Evolutionary conservation across 2,888 invertebrate genomes (phyloP).

Genomic region (Sinelater perroti): DNA sequence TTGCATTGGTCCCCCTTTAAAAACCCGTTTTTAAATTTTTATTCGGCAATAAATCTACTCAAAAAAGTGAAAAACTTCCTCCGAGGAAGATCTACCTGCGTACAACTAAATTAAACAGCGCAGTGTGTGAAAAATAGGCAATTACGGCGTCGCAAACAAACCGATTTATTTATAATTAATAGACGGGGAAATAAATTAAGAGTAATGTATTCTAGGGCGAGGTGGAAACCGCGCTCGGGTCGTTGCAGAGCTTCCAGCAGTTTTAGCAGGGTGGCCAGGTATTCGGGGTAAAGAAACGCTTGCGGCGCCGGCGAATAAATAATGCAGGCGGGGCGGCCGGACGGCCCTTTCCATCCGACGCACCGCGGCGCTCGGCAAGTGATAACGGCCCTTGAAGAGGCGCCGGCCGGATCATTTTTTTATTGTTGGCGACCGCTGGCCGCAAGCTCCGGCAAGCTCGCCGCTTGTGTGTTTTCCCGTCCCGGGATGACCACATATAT

Average conservation of each 20-base stretch:
- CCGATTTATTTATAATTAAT: conserved; percentile 39
- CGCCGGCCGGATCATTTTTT: conserved; percentile 20
- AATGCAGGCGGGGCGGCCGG: conserved; percentile 4
- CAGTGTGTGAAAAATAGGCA: conserved; percentile 36
- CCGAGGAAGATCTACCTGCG: conserved; percentile 21
- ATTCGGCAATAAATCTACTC: too few species aligned
- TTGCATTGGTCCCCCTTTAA: too few species aligned
- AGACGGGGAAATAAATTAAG: conserved; percentile 38
- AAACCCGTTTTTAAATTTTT: too few species aligned
- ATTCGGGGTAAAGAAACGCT: conserved; percentile 15
- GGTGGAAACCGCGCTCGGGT: conserved; percentile 27
- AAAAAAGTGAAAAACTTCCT: too few species aligned
- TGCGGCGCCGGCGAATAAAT: conserved; percentile 1
- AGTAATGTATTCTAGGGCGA: conserved; percentile 37
- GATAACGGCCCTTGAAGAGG: too few species aligned
- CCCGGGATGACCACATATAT: conserved; percentile 49
- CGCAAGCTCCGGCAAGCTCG: conserved; percentile 36
- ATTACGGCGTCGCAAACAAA: conserved; percentile 38
- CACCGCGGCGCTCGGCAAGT: conserved; percentile 1
- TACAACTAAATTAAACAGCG: conserved; percentile 29
- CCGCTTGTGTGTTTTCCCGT: conserved; percentile 46
- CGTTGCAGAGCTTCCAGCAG: conserved; percentile 29
- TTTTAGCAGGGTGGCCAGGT: conserved; percentile 20
- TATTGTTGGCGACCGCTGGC: conserved; percentile 32
- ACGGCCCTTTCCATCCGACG: conserved; percentile 8